phyloP scores from a whole-genome alignment of 2,888 invertebrate genomes.

The Drosophila hamatofila region DNA sequence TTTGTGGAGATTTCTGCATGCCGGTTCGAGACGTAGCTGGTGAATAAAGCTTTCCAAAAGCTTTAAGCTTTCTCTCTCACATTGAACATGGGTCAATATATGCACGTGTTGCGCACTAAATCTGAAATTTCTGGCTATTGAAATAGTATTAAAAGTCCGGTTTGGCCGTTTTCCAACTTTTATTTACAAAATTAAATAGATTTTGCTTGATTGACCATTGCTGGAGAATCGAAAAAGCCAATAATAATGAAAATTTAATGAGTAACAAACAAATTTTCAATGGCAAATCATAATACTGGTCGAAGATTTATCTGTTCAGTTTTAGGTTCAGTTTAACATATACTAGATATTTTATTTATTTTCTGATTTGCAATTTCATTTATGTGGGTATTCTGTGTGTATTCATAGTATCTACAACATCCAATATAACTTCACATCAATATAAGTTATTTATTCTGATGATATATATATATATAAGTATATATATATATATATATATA shows the following conservation, averaged over 20 bases:
- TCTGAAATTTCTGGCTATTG: background rate
- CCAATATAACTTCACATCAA: slow-evolving; percentile 75
- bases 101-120: background rate
- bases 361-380: slow-evolving; percentile 34
- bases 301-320: slow-evolving; percentile 58
- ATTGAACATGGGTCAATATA: background rate
- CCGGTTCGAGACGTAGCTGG: background rate
- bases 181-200: slow-evolving; percentile 77
- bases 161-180: slow-evolving; percentile 66
- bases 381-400: slow-evolving; percentile 30
- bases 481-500: slow-evolving; percentile 25
- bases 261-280: slow-evolving; percentile 42
- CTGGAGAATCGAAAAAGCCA: slow-evolving; percentile 49
- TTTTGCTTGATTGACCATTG: slow-evolving; percentile 51
- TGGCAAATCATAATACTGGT: slow-evolving; percentile 55
- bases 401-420: slow-evolving; percentile 82
- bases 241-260: slow-evolving; percentile 43
- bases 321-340: slow-evolving; percentile 25
- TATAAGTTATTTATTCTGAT: slow-evolving; percentile 56
- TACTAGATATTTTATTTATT: slow-evolving; percentile 22
- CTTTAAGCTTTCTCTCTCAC: background rate
- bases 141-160: background rate
- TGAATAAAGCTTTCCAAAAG: slow-evolving; percentile 23
- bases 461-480: slow-evolving; percentile 29
- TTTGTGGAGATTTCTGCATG: slow-evolving; percentile 6